These are phyloP conservation scores for Lepidonotus clava DNA, from an alignment of 2,888 invertebrate species.

Conservation along the genomic window DNA sequence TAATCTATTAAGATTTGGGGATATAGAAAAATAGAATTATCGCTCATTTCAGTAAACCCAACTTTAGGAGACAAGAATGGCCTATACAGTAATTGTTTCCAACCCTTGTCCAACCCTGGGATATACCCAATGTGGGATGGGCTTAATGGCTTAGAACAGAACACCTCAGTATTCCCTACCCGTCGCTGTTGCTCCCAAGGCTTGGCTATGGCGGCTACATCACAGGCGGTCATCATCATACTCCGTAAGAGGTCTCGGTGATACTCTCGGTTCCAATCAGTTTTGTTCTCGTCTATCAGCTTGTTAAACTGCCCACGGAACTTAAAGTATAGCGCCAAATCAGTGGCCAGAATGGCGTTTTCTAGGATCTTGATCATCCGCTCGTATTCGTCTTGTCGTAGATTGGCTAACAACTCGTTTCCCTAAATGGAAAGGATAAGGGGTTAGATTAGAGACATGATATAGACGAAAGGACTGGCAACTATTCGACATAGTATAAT, in stretches of 20 bases:
- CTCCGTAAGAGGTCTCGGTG: slow-evolving; percentile 86
- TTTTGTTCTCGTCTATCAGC: slow-evolving; percentile 83
- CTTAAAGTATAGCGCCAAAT: slow-evolving; percentile 79
- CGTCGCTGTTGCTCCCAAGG: slow-evolving; percentile 79
- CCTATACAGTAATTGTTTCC: too few relatives aligned
- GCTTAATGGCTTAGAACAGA: too few relatives aligned
- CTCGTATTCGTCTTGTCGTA: slow-evolving; percentile 76
- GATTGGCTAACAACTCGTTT: slow-evolving; percentile 86
- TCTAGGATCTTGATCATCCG: slow-evolving; percentile 74
- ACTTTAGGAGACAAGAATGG: too few relatives aligned
- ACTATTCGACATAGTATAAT: too few relatives aligned
- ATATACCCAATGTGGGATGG: too few relatives aligned
- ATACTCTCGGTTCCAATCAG: slow-evolving; percentile 87
- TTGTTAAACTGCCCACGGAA: slow-evolving; percentile 93
- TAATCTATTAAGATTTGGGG: too few relatives aligned
- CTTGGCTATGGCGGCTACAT: slow-evolving; percentile 79
- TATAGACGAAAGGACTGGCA: too few relatives aligned
- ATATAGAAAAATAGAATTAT: too few relatives aligned
- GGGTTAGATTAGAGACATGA: too few relatives aligned
- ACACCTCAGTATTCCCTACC: slow-evolving; percentile 64
- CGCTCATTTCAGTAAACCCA: too few relatives aligned
- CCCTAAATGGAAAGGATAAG: slow-evolving; percentile 82
- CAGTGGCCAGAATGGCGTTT: slow-evolving; percentile 78
- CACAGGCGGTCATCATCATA: slow-evolving; percentile 80
- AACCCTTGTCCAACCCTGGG: too few relatives aligned